phyloP scores from a whole-genome alignment of 30 jellyfish, hydroid and myxozoan genomes.

The Cassiopea xamachana region DNA sequence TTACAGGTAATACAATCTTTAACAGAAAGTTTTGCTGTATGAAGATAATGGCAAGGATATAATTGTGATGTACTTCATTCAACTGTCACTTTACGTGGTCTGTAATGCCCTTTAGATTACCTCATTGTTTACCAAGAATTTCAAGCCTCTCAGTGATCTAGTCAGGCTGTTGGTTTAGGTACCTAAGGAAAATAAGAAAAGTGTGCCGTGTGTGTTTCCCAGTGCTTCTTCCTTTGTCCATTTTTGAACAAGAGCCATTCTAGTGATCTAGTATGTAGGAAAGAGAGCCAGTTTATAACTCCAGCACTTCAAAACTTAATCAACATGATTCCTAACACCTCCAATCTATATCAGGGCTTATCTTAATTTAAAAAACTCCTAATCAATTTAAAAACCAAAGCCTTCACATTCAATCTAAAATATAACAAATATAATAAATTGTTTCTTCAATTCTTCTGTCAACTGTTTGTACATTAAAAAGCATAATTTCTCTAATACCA shows the following conservation, averaged over 20 bases:
- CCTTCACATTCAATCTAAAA: neutral
- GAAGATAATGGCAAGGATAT: neutral
- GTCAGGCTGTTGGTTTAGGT: conserved; percentile 46
- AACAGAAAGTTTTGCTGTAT: too few relatives aligned
- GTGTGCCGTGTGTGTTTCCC: conserved; percentile 49
- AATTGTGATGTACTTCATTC: neutral
- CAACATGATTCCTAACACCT: neutral
- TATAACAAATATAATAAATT: too few relatives aligned
- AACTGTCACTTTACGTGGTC: conserved; percentile 15
- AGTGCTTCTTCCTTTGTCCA: conserved; percentile 64
- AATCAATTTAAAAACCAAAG: neutral
- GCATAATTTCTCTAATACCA: too few relatives aligned
- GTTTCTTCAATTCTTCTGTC: too few relatives aligned
- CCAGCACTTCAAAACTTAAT: conserved; percentile 27
- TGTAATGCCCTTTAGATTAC: conserved; percentile 56
- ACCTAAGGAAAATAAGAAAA: conserved; percentile 55
- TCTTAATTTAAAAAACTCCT: neutral
- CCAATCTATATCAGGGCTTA: neutral
- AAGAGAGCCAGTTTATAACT: conserved; percentile 68
- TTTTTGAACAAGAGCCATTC: conserved; percentile 54
- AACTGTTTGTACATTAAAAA: too few relatives aligned
- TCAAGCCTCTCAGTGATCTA: conserved; percentile 69
- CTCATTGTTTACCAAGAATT: conserved; percentile 37
- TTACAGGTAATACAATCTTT: neutral
- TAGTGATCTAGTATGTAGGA: conserved; percentile 83